These are phyloP conservation scores for Aurelia aurita DNA, from an alignment of 30 jellyfish, hydroid and myxozoan genomes.

Conservation along the genomic window DNA sequence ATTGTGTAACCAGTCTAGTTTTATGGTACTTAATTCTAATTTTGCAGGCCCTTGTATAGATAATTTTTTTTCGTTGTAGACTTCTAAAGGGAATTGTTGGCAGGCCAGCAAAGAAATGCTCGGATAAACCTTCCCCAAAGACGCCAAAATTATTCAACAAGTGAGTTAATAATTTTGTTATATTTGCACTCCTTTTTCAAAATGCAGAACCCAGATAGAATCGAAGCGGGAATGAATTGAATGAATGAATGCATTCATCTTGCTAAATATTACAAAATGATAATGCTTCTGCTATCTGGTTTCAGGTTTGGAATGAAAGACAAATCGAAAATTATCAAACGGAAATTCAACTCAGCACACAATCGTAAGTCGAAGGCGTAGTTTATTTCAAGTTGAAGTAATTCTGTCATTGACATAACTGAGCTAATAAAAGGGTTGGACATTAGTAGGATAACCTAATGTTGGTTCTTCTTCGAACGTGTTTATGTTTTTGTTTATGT, in stretches of 20 bases:
- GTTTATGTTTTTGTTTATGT: too few species aligned
- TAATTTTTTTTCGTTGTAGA: conserved; percentile 6
- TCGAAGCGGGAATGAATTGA: too few species aligned
- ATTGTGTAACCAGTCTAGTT: too few species aligned
- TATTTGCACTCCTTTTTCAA: too few species aligned
- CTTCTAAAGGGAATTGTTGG: conserved; percentile 72
- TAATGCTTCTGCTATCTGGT: background rate
- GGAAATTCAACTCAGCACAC: background rate
- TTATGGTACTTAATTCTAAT: background rate
- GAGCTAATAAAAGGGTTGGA: too few species aligned
- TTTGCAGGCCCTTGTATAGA: background rate
- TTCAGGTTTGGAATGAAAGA: conserved; percentile 53
- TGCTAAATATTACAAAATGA: too few species aligned
- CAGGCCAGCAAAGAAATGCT: conserved; percentile 71
- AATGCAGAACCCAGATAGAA: too few species aligned
- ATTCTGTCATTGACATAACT: background rate
- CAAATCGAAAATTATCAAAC: conserved; percentile 27
- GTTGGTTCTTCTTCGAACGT: too few species aligned
- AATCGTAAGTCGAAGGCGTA: background rate
- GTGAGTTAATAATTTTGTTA: conserved; percentile 4
- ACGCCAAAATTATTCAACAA: conserved; percentile 26
- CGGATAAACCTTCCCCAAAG: conserved; percentile 42
- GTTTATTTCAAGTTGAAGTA: background rate
- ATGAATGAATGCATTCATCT: too few species aligned
- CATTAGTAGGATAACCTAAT: too few species aligned